Percentiles rank a stretch among this genome's conserved stretches.
These are phyloP conservation scores for Aselliscus stoliczkanus DNA, from an alignment of 2,797 vertebrate genomes.

Conservation along the genomic window DNA sequence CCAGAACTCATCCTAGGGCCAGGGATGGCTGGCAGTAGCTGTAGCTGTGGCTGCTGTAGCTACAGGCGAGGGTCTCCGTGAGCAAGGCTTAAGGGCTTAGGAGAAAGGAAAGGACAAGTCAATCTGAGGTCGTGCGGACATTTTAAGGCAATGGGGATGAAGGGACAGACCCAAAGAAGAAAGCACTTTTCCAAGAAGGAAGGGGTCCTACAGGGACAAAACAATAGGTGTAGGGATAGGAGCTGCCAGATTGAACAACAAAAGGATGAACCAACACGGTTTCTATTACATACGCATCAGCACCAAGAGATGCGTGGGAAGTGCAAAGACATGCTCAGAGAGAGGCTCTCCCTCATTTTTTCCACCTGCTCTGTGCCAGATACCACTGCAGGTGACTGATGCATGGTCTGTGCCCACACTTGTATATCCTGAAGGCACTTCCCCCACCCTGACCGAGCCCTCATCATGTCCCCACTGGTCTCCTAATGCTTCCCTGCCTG, in stretches of 20 bases:
- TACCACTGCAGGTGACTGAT: background rate
- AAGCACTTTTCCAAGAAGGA: background rate
- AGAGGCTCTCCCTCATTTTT: background rate
- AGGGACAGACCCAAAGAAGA: background rate
- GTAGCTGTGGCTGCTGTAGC: too few relatives aligned
- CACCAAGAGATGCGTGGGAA: background rate
- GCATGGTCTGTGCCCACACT: too few relatives aligned
- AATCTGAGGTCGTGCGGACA: background rate
- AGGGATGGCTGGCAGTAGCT: accelerated
- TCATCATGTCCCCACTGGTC: background rate
- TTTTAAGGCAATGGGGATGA: background rate
- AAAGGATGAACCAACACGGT: background rate
- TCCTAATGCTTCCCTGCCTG: background rate
- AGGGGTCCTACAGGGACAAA: background rate
- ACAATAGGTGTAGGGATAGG: too few relatives aligned
- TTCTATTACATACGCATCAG: too few relatives aligned
- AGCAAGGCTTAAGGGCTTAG: background rate
- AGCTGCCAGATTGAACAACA: background rate
- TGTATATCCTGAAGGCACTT: background rate
- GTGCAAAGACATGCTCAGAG: too few relatives aligned
- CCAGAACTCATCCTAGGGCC: background rate
- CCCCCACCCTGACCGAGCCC: background rate
- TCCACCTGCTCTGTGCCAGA: background rate
- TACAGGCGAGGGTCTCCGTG: background rate
- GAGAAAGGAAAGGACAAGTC: background rate